Evolutionary conservation across 1,140 invertebrate species (phyloP).

Genomic region (Tribolium castaneum): DNA sequence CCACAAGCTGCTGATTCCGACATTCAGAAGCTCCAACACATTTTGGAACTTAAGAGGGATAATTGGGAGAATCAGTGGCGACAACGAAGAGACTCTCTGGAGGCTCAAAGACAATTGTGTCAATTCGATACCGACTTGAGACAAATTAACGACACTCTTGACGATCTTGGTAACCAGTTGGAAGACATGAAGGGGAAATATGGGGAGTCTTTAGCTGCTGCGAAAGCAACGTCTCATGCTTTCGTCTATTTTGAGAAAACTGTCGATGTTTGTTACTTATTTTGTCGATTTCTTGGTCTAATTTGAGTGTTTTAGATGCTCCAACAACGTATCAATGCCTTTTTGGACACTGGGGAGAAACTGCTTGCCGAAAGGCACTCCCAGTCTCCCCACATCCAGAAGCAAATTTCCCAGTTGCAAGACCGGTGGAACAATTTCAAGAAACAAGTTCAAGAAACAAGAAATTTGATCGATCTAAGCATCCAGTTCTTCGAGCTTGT

Average conservation of each 20-base stretch:
- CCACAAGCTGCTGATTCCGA: slow-evolving; percentile 74
- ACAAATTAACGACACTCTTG: slow-evolving; percentile 78
- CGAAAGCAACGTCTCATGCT: slow-evolving; percentile 76
- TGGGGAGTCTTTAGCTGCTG: slow-evolving; percentile 77
- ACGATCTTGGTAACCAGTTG: slow-evolving; percentile 75
- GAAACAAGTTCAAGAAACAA: slow-evolving; percentile 74
- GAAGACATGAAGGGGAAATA: slow-evolving; percentile 73
- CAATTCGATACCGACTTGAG: slow-evolving; percentile 79
- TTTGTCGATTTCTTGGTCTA: slow-evolving; percentile 44
- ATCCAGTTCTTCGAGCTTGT: slow-evolving; percentile 70
- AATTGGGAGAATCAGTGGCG: slow-evolving; percentile 73
- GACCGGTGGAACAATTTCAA: slow-evolving; percentile 81
- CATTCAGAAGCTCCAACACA: slow-evolving; percentile 74
- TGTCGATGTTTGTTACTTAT: slow-evolving; percentile 71
- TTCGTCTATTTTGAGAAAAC: slow-evolving; percentile 85
- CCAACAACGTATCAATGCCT: slow-evolving; percentile 78
- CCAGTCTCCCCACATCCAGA: slow-evolving; percentile 71
- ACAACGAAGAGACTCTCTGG: slow-evolving; percentile 71
- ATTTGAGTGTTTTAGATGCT: slow-evolving; percentile 69
- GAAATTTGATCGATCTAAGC: slow-evolving; percentile 68
- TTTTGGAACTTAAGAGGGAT: slow-evolving; percentile 68
- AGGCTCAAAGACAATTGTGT: slow-evolving; percentile 74
- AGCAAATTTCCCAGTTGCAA: slow-evolving; percentile 75
- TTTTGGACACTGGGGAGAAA: slow-evolving; percentile 77
- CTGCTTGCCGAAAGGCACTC: slow-evolving; percentile 71